phyloP scores from a whole-genome alignment of 2,113 vertebrate genomes.

The Boleophthalmus pectinirostris region DNA sequence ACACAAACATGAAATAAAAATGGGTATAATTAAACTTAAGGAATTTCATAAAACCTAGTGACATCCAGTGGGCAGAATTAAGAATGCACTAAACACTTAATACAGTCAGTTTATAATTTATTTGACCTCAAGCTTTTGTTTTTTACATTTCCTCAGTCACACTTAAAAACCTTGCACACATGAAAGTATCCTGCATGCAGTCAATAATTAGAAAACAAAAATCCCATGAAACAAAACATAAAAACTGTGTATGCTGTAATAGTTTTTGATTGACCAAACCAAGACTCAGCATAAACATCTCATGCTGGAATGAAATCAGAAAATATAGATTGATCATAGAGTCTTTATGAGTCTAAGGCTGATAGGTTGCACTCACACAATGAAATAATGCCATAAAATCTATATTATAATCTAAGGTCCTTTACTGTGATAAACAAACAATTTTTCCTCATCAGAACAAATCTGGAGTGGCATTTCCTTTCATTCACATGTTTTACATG shows the following conservation, averaged over 20 bases:
- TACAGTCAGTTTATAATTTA: slow-evolving; percentile 39
- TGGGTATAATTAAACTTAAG: not conserved
- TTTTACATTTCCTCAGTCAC: slow-evolving; percentile 39
- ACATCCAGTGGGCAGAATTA: not conserved
- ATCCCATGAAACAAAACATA: slow-evolving; percentile 22
- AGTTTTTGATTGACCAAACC: slow-evolving; percentile 20
- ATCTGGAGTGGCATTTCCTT: not conserved
- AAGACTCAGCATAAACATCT: slow-evolving; percentile 23
- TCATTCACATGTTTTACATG: not conserved
- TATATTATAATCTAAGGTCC: not conserved
- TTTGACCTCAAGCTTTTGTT: slow-evolving; percentile 45
- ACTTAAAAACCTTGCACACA: slow-evolving; percentile 49
- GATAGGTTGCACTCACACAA: not conserved
- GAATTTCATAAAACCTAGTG: not conserved
- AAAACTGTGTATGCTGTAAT: not conserved
- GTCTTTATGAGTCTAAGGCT: slow-evolving; percentile 16
- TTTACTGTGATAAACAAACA: not conserved
- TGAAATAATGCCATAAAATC: not conserved
- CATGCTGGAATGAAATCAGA: slow-evolving; percentile 21
- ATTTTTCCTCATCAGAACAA: not conserved
- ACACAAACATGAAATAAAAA: not conserved
- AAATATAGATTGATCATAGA: not conserved
- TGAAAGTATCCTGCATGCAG: slow-evolving; percentile 39
- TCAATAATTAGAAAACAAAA: slow-evolving; percentile 32
- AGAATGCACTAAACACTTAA: not conserved